Conservation (phyloP, 2,888 invertebrate species). For the Drymonia ruficornis region DNA sequence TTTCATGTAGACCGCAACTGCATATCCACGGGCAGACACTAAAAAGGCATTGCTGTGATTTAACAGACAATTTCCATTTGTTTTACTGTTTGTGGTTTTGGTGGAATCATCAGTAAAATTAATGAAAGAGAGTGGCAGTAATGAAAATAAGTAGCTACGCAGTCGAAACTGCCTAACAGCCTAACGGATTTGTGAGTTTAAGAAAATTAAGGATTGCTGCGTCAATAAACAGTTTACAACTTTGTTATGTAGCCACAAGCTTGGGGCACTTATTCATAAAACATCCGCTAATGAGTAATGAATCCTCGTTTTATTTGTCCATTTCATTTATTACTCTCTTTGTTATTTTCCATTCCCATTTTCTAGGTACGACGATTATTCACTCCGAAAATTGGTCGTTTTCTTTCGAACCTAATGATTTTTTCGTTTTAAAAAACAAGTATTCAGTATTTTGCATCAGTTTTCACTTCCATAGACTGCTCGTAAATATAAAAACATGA, state of each 20-base stretch:
- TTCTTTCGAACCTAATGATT: not conserved
- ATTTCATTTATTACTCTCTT: conserved; percentile 17
- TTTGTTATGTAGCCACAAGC: conserved; percentile 4
- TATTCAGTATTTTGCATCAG: no score
- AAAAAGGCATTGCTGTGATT: conserved; percentile 13
- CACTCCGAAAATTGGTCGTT: no score
- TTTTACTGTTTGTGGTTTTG: conserved; percentile 6
- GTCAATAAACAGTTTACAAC: not conserved
- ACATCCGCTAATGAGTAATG: conserved; percentile 14
- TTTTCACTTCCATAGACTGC: no score
- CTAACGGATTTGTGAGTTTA: conserved; percentile 1
- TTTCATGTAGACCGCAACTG: conserved; percentile 27
- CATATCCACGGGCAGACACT: conserved; percentile 15
- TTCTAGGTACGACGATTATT: not conserved
- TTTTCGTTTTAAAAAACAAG: not conserved
- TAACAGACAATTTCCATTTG: conserved; percentile 8
- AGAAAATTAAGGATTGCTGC: conserved; percentile 1
- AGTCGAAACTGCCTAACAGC: not conserved
- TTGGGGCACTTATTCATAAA: conserved; percentile 5
- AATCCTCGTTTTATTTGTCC: conserved; percentile 16
- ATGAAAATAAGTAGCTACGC: not conserved
- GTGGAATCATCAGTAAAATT: conserved; percentile 1
- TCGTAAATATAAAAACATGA: no score
- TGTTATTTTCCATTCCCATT: conserved; percentile 14
- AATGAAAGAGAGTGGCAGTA: conserved; percentile 3